Conservation (phyloP, 2,113 vertebrate species). For the Apus apus region DNA sequence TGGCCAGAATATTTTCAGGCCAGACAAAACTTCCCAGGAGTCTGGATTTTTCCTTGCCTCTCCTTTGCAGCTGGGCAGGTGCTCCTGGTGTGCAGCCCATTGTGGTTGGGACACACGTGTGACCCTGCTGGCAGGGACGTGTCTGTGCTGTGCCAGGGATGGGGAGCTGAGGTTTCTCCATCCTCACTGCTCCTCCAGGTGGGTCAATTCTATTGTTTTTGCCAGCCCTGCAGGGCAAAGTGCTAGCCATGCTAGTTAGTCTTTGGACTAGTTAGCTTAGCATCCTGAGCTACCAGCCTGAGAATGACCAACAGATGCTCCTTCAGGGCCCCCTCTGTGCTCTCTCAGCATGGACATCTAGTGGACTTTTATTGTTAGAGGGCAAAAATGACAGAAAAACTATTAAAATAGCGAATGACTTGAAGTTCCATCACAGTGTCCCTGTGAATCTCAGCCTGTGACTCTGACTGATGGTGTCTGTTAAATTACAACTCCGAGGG, state of each 20-base stretch:
- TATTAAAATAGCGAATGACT: not conserved
- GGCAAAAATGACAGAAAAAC: not conserved
- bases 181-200: not conserved
- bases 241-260: rapidly evolving
- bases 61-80: not conserved
- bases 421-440: not conserved
- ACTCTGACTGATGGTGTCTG: not conserved
- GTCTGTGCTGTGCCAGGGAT: not conserved
- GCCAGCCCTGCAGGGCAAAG: not conserved
- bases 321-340: not conserved
- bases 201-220: not conserved
- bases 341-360: not conserved
- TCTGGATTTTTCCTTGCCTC: not conserved
- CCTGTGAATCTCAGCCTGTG: not conserved
- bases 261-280: not conserved
- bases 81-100: not conserved
- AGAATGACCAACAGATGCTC: not conserved
- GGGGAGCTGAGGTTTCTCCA: not conserved
- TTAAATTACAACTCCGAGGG: not conserved
- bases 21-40: not conserved
- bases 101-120: not conserved
- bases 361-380: not conserved
- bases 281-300: not conserved
- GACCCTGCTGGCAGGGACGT: not conserved
- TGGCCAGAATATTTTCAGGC: not conserved